Conservation (phyloP, 2,888 invertebrate genomes). For the Gastrophysa polygoni region DNA sequence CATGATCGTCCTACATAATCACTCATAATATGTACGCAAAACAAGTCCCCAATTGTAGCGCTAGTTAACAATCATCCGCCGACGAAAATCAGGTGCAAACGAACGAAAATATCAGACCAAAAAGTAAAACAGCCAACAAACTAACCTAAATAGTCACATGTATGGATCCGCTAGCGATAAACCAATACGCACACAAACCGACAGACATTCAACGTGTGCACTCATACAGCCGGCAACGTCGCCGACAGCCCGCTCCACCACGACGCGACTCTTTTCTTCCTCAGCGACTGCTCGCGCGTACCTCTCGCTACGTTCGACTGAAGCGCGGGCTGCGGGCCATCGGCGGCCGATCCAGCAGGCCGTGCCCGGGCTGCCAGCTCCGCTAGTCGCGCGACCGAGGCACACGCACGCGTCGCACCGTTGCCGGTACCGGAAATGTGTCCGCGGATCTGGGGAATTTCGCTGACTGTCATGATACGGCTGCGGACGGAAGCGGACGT, state of each 20-base stretch:
- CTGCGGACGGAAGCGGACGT: too few species aligned
- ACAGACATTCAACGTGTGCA: neutral
- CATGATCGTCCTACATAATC: too few species aligned
- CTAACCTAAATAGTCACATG: slow-evolving; percentile 45
- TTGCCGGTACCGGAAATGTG: neutral
- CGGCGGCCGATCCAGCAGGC: slow-evolving; percentile 8
- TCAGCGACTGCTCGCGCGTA: too few species aligned
- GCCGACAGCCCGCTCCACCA: neutral
- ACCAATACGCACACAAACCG: slow-evolving; percentile 4
- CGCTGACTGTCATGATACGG: too few species aligned
- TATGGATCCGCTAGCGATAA: slow-evolving; percentile 20
- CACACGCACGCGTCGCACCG: neutral
- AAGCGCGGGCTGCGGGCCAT: neutral
- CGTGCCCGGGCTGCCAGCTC: slow-evolving; percentile 13
- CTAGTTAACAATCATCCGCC: neutral
- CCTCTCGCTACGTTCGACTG: neutral
- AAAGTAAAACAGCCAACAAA: slow-evolving; percentile 34
- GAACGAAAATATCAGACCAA: slow-evolving; percentile 36
- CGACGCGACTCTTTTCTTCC: too few species aligned
- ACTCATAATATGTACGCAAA: neutral
- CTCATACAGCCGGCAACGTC: neutral
- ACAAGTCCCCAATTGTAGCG: neutral
- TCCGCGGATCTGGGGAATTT: neutral
- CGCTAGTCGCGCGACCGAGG: neutral
- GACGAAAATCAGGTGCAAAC: neutral